Percentiles rank a stretch among this genome's conserved stretches.
Conservation (phyloP, 2,797 vertebrate genomes). For the Mormyrops boulengeri region DNA sequence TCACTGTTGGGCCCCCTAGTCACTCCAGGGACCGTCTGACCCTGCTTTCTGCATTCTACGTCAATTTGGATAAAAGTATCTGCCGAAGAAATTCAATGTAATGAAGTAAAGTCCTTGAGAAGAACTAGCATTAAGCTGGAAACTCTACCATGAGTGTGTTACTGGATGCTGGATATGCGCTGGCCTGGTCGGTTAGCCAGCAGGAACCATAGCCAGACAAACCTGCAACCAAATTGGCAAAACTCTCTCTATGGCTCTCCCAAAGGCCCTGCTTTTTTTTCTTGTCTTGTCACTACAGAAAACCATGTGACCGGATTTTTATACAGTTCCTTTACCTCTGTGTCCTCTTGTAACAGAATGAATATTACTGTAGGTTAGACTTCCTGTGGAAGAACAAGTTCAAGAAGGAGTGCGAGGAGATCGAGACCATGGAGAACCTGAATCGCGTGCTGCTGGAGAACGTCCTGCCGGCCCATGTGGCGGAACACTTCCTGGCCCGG, state of each 20-base stretch:
- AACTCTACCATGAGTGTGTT: background rate
- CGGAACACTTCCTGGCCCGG: conserved; percentile 89
- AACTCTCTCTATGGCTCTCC: background rate
- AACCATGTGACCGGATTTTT: conserved; percentile 56
- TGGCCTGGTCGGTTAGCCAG: background rate
- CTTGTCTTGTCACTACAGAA: conserved; percentile 22
- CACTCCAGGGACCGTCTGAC: background rate
- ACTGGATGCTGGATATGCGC: background rate
- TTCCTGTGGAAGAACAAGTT: conserved; percentile 99
- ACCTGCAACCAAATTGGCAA: background rate
- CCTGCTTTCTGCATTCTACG: background rate
- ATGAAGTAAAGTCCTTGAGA: background rate
- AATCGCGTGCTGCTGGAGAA: conserved; percentile 95
- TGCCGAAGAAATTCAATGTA: background rate
- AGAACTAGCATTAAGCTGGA: background rate
- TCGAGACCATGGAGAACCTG: conserved; percentile 97
- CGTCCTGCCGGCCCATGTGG: conserved; percentile 88
- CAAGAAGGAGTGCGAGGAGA: conserved; percentile 98
- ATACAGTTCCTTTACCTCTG: conserved; percentile 94
- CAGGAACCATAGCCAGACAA: background rate
- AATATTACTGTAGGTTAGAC: conserved; percentile 91
- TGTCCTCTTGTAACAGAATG: conserved; percentile 83
- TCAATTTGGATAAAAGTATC: background rate
- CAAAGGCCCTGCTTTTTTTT: background rate
- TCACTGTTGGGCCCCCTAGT: background rate